These are phyloP conservation scores for Ianthella basta DNA, from an alignment of 37 sponge, comb jelly and placozoan genomes.

Conservation along the genomic window DNA sequence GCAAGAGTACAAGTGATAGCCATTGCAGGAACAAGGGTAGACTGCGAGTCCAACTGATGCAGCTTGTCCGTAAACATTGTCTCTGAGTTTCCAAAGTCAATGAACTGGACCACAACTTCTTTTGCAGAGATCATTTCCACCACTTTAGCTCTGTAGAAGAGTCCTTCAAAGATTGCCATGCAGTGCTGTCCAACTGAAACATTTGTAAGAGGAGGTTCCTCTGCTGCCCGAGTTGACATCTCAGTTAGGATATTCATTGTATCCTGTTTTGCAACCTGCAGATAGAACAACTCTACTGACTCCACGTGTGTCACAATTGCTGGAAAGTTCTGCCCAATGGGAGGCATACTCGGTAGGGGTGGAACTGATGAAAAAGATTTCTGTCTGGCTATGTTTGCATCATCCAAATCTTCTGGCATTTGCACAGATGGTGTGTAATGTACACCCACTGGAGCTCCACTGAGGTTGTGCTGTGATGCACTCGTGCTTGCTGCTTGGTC, in stretches of 20 bases:
- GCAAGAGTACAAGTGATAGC: neutral
- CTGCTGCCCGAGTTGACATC: neutral
- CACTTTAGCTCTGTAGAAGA: slow-evolving; percentile 20
- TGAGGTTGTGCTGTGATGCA: no score
- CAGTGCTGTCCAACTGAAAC: neutral
- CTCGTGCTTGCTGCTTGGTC: no score
- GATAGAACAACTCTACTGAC: slow-evolving; percentile 16
- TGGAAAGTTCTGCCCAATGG: neutral
- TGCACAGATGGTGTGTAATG: no score
- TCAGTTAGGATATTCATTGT: neutral
- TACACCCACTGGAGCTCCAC: no score
- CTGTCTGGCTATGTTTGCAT: no score
- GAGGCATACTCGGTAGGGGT: slow-evolving; percentile 3
- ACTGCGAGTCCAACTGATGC: neutral
- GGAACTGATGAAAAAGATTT: neutral
- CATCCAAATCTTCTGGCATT: no score
- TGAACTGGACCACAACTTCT: neutral
- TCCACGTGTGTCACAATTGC: slow-evolving; percentile 20
- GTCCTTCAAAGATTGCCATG: slow-evolving; percentile 13
- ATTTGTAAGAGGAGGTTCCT: neutral
- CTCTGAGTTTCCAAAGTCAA: slow-evolving; percentile 2
- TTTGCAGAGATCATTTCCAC: neutral
- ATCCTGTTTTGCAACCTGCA: slow-evolving; percentile 14
- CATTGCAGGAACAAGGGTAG: neutral
- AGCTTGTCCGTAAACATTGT: neutral